Base-by-base conservation (phyloP, 2,888 invertebrate species). In the Xylophagus ater region DNA sequence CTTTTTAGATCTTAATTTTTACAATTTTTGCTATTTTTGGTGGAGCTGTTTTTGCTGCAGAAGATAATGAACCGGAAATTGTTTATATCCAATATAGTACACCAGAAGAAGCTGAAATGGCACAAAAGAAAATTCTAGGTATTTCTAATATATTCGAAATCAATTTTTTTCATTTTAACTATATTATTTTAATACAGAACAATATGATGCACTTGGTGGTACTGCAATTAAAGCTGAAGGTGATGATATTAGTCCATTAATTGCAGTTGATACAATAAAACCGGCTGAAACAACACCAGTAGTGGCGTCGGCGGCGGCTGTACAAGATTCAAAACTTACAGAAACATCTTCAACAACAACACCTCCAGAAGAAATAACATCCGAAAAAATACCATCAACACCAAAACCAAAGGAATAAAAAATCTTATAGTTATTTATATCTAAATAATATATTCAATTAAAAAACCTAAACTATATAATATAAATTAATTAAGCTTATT, bases 1-100 rank as follows among this genome's bases (percentile, higher is more conserved):
- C n/a, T n/a, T n/a, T n/a, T n/a, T n/a, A n/a, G n/a, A n/a, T n/a
- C n/a, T n/a, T n/a, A n/a, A n/a, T n/a, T n/a, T n/a, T n/a, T n/a
- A n/a, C n/a, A n/a, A n/a, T n/a, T n/a, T n/a, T n/a, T n/a, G n/a
- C n/a, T n/a, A n/a, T n/a, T n/a, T n/a, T n/a, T n/a, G n/a, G n/a
- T n/a, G n/a, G n/a, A n/a, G n/a, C n/a, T n/a, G n/a, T n/a, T n/a
- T n/a, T n/a, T n/a, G n/a, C n/a, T n/a, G n/a, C n/a, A n/a, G n/a
- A n/a, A n/a, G n/a, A n/a, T n/a, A n/a, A n/a, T n/a, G 9, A 23
- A 19, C 43, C 43, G 24, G 29, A 43, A 30, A 33, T 43, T 7
- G 40, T 43, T 10, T 43, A 43, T 26, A 43, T 43, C 13, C 43
- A 43, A 19, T 43, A 43, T 34, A 43, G 43, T 24, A 43, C 43